These are phyloP conservation scores for Temnothorax curvispinosus DNA, from an alignment of 1,140 invertebrate genomes.

Conservation along the genomic window DNA sequence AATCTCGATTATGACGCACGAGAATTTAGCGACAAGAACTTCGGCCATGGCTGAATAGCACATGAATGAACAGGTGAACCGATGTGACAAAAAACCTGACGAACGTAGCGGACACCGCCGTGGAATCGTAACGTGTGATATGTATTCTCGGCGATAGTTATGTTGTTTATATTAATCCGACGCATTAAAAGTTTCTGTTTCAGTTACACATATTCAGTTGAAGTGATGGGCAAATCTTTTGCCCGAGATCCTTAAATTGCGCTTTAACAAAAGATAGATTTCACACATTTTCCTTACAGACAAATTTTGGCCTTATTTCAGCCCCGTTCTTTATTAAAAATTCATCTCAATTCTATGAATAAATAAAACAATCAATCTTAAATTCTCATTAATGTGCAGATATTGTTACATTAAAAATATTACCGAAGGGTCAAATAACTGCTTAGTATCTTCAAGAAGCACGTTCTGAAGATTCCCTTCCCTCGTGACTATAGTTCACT, in stretches of 20 bases:
- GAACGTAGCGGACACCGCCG: slow-evolving; percentile 93
- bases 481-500: no score
- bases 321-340: not conserved
- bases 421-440: not conserved
- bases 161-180: not conserved
- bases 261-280: not conserved
- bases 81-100: slow-evolving; percentile 95
- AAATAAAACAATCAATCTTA: not conserved
- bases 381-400: not conserved
- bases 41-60: slow-evolving; percentile 91
- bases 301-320: no score
- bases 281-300: no score
- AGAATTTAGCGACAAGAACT: slow-evolving; percentile 91
- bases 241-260: not conserved
- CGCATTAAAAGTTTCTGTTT: not conserved
- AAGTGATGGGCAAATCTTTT: not conserved
- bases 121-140: slow-evolving; percentile 95
- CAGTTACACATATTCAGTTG: not conserved
- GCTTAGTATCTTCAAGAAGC: not conserved
- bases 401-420: not conserved
- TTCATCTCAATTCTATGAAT: not conserved
- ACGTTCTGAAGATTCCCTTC: not conserved
- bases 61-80: slow-evolving; percentile 91
- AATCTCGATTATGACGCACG: slow-evolving; percentile 94
- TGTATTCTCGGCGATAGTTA: slow-evolving; percentile 94